Base-by-base conservation (phyloP, 2,113 vertebrate genomes). In the Morone saxatilis region DNA sequence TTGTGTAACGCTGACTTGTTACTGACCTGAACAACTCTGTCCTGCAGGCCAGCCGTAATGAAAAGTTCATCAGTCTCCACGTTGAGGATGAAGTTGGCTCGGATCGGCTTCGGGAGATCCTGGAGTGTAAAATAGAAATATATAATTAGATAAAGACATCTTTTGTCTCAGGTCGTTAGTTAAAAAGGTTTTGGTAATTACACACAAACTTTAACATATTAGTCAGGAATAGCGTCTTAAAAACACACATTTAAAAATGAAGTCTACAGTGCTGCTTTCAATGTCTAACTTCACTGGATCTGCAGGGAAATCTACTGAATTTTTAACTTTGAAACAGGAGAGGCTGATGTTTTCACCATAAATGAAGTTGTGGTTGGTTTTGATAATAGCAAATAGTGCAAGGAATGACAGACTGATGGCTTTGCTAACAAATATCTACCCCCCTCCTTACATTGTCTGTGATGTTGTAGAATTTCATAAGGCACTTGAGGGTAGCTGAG, bases 1-100 rank as follows among this genome's bases (percentile, higher is more conserved):
- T 9, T 13, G 17, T 19, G 12, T 14, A 1, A 31, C 9, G n/a
- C 0, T 50, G n/a, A 45, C 43, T 12, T 25, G 4, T 67, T 1
- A 47, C 75, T 84, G 22, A 96, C 96, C 96, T 96, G 96, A 14
- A 96, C 96, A 0, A 96, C 96, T 81, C 96, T 86, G 90, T 97
- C 96, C 90, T 97, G 96, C 16, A 97, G 90, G 2, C 96, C 96
- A 0, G 96, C 96, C 0, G 96, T 96, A 43, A 97, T 97, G 85
- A 96, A 95, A 8, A 97, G 95, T 81, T 97, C 96, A 11, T 97
- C 96, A 0, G 93, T 96, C 92, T 97, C 96, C 69, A 97, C 96
- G 0, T 94, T 96, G 40, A 97, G 94, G 71, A 97, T 96, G 83
- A 96, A 96, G 91, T 95, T 96, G 67, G 96, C 96, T 82, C 93